Evolutionary conservation across 2,888 invertebrate genomes (phyloP).

Genomic region (Muscina levida): DNA sequence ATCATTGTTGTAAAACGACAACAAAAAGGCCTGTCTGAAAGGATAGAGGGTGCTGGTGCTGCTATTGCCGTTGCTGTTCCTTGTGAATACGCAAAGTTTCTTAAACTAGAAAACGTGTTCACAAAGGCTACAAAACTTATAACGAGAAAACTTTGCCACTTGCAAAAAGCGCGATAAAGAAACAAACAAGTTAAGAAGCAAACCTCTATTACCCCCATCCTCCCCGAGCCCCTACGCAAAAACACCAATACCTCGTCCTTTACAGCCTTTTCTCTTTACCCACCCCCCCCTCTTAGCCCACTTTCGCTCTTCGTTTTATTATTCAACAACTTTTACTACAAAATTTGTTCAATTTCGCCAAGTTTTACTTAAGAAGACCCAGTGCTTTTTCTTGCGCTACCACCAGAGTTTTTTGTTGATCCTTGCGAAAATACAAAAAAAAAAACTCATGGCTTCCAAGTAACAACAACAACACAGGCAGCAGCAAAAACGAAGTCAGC

Average conservation of each 20-base stretch:
- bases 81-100: conserved; percentile 75
- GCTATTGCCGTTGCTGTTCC: conserved; percentile 24
- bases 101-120: conserved; percentile 70
- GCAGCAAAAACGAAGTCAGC: conserved; percentile 19
- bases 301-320: conserved; percentile 33
- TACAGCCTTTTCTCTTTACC: background rate
- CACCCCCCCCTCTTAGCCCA: background rate
- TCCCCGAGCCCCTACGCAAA: conserved; percentile 32
- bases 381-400: background rate
- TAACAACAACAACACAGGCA: conserved; percentile 67
- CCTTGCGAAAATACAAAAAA: background rate
- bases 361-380: conserved; percentile 58
- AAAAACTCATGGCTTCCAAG: background rate
- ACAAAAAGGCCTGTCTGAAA: conserved; percentile 41
- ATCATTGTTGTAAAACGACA: conserved; percentile 41
- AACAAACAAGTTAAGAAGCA: conserved; percentile 69
- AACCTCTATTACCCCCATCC: conserved; percentile 53
- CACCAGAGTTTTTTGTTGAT: background rate
- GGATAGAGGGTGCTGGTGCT: conserved; percentile 44
- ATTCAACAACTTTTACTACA: conserved; percentile 59
- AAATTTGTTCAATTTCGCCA: conserved; percentile 62
- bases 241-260: conserved; percentile 2
- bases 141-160: conserved; percentile 80
- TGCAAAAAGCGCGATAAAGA: conserved; percentile 79
- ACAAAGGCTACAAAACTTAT: conserved; percentile 78